Base-by-base conservation (phyloP, 2,113 vertebrate genomes). In the Garra rufa region DNA sequence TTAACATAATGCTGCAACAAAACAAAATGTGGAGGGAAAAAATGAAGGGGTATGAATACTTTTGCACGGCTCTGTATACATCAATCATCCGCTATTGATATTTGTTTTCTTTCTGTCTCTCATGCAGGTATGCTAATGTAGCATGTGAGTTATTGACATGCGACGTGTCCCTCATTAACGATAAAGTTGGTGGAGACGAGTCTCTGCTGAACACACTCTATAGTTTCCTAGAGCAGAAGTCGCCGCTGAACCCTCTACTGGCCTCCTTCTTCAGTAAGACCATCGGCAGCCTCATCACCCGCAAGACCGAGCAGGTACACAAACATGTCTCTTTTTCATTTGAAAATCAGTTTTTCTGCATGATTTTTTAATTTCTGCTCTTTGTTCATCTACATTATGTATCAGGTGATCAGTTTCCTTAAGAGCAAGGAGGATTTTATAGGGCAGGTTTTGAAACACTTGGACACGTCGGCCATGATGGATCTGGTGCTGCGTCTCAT, bases 231-330 rank as follows among this genome's bases (percentile, higher is more conserved):
- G 95, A 96, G 82, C 96, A 94, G 2, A 96, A 97, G 85, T 95
- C 97, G 0, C 97, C 98, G 1, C 89, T 99, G 73, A 99, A 99
- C 88, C 97, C 98, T 3, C 92, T 99, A 86, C 95, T 99, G 9
- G 97, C 98, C 93, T 99, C 98, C 87, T 99, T 99, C 93, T 98
- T 99, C 94, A 99, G 97, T 93, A 99, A 99, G 93, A 97, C 97
- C 61, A 96, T 98, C 0, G 97, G 98, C 86, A 98, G 94, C 83
- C 96, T 99, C 88, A 98, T 99, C 41, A 96, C 95, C 69, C 94
- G 97, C 24, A 99, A 98, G 91, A 96, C 98, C 0, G 97, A 99
- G 43, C 98, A 99, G 97, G 98, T 99, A 76, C 71, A 7, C 41
- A 17, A 78, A 13, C 38, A 1, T 28, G 30, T 17, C 34, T 19